A percentile compares a stretch with the other conserved stretches of the same genome.
Conservation (phyloP, 2,113 vertebrate genomes). For the Thamnophis sirtalis region DNA sequence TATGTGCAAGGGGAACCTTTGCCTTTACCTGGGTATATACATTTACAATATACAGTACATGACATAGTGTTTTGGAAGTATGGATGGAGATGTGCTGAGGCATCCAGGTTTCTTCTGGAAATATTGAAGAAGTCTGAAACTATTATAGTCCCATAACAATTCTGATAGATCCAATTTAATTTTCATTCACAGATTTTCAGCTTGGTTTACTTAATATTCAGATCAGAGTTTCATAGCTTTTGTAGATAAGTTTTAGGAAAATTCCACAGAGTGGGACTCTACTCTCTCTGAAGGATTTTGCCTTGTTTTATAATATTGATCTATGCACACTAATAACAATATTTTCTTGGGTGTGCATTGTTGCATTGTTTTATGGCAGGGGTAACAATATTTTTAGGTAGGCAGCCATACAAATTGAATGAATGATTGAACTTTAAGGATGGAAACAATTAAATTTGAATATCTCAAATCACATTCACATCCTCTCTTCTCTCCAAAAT, state of each 20-base stretch:
- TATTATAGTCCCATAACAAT: not conserved
- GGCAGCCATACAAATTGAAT: not conserved
- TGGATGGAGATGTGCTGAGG: not conserved
- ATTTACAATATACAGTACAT: not conserved
- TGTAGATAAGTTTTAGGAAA: not conserved
- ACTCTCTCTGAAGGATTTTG: not conserved
- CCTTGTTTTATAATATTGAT: not conserved
- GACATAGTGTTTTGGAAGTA: not conserved
- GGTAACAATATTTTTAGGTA: not conserved
- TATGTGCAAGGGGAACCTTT: not conserved
- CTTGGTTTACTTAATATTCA: not conserved
- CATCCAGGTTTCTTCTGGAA: not conserved
- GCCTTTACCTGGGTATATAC: not conserved
- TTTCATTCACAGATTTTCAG: not conserved
- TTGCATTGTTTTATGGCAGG: not conserved
- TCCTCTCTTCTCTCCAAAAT: rapidly evolving
- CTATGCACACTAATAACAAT: not conserved
- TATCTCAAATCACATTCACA: not conserved
- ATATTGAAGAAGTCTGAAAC: not conserved
- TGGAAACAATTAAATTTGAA: not conserved
- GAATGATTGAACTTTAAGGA: not conserved
- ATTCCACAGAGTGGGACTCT: not conserved
- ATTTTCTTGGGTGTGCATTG: not conserved
- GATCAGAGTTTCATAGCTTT: not conserved
- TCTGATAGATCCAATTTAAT: not conserved